These are phyloP conservation scores for silkworm (Bombyx mori) DNA, from an alignment of 1,140 invertebrate genomes.

Conservation along the genomic window ASM3026992v2 NC_085114.1:1725001-1725500, in stretches of 20 bases:
- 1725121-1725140: conserved; percentile 78
- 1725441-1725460: conserved; percentile 48
- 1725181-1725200: conserved; percentile 35
- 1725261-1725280: conserved; percentile 46
- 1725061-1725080: conserved; percentile 58
- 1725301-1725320: conserved; percentile 53
- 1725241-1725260: conserved; percentile 62
- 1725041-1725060: conserved; percentile 53
- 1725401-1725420: conserved; percentile 59
- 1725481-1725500: conserved; percentile 57
- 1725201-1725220: conserved; percentile 50
- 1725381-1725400: conserved; percentile 47
- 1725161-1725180: conserved; percentile 40
- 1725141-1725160: conserved; percentile 64
- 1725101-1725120: conserved; percentile 75
- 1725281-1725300: conserved; percentile 65
- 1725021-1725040: conserved; percentile 70
- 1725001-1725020: conserved; percentile 58
- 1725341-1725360: conserved; percentile 52
- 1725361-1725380: conserved; percentile 52
- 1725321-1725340: conserved; percentile 34
- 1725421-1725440: conserved; percentile 61
- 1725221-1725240: conserved; percentile 57
- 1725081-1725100: conserved; percentile 70
- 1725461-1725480: conserved; percentile 52